Conservation (phyloP, 2,113 vertebrate genomes). For the Ochotona princeps region DNA sequence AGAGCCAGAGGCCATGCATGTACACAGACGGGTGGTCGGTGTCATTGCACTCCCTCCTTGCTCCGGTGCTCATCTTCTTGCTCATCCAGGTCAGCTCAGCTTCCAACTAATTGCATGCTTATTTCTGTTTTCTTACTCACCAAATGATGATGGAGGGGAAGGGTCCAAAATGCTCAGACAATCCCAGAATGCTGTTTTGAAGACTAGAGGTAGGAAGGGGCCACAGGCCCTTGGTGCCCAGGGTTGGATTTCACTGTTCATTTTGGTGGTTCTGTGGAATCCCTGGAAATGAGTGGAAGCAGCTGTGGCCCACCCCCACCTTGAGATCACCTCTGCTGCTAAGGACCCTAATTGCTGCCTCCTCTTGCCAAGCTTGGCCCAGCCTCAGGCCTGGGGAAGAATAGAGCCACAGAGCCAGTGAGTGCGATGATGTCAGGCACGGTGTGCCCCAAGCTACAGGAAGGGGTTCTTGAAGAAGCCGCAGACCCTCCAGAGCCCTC, state of each 20-base stretch:
- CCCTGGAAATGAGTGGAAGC: neutral
- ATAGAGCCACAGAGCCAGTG: neutral
- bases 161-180: neutral
- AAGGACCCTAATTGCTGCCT: neutral
- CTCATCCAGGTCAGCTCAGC: neutral
- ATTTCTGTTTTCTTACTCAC: neutral
- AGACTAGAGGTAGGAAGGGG: neutral
- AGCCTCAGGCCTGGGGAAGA: neutral
- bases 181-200: neutral
- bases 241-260: neutral
- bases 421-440: rapidly evolving
- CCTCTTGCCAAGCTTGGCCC: neutral
- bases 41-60: neutral
- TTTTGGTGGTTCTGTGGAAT: neutral
- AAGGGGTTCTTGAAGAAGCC: neutral
- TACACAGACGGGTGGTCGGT: neutral
- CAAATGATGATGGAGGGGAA: neutral
- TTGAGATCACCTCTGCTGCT: neutral
- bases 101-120: neutral
- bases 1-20: neutral
- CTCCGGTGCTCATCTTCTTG: no score
- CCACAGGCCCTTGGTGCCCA: neutral
- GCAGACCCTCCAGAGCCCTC: neutral
- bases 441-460: neutral
- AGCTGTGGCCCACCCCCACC: neutral